phyloP scores from a whole-genome alignment of 2,797 vertebrate genomes.

The Brachyrhaphis roseni region DNA sequence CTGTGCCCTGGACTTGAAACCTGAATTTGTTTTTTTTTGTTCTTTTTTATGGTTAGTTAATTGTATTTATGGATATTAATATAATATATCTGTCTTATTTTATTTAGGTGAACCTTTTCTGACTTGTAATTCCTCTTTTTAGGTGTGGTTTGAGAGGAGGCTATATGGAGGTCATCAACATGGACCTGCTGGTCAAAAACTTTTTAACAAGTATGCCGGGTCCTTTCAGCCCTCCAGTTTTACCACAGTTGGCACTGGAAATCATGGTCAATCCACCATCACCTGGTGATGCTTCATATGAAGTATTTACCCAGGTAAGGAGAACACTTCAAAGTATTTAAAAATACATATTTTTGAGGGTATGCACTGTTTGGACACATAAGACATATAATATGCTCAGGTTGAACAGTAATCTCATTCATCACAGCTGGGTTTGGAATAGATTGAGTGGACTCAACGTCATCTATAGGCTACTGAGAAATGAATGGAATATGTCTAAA shows the following conservation, averaged over 20 bases:
- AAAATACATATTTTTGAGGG: background rate
- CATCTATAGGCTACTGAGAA: background rate
- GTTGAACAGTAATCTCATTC: background rate
- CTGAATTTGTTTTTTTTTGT: too few relatives aligned
- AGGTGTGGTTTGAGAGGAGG: constrained; percentile 53
- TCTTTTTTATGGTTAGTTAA: background rate
- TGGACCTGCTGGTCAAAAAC: constrained; percentile 24
- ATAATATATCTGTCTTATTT: background rate
- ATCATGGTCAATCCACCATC: constrained; percentile 38
- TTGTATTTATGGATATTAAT: background rate
- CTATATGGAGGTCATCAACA: constrained; percentile 40
- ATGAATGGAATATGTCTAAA: background rate
- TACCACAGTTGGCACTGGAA: constrained; percentile 33
- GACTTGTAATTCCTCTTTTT: background rate
- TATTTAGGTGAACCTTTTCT: background rate
- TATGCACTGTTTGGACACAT: background rate
- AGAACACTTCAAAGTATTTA: background rate
- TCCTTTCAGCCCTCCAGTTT: background rate
- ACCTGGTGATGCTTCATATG: constrained; percentile 24
- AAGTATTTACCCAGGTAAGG: background rate
- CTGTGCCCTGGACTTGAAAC: too few relatives aligned
- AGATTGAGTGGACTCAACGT: background rate
- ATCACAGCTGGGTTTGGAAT: background rate
- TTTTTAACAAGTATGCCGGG: background rate
- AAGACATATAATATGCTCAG: background rate